Evolutionary conservation across 2,888 invertebrate genomes (phyloP).

Genomic region (Allygus modestus): DNA sequence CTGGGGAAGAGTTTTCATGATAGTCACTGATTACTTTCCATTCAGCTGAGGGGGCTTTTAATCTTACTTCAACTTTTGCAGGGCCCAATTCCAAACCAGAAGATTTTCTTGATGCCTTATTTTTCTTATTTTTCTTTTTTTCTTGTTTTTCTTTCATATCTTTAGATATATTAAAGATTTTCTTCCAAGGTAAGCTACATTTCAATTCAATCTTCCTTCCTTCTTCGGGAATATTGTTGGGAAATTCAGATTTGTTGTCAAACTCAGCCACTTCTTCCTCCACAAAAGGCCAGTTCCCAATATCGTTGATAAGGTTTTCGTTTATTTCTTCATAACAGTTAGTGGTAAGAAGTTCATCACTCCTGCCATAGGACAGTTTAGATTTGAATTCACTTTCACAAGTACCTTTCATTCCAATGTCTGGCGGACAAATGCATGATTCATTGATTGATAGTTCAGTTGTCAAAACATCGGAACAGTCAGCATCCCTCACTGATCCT

Average conservation of each 20-base stretch:
- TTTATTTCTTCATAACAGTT: conserved; percentile 60
- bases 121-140: conserved; percentile 58
- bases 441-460: conserved; percentile 44
- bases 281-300: conserved; percentile 60
- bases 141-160: conserved; percentile 45
- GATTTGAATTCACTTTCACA: conserved; percentile 24
- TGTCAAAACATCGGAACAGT: conserved; percentile 40
- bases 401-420: neutral
- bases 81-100: conserved; percentile 63
- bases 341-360: conserved; percentile 21
- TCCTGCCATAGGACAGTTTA: neutral
- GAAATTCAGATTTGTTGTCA: conserved; percentile 33
- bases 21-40: conserved; percentile 63
- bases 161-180: conserved; percentile 61
- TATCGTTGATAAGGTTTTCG: conserved; percentile 54
- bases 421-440: conserved; percentile 18
- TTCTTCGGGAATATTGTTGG: conserved; percentile 52
- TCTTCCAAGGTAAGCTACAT: conserved; percentile 64
- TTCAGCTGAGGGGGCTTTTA: conserved; percentile 54
- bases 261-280: conserved; percentile 59
- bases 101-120: conserved; percentile 13
- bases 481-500: conserved; percentile 23
- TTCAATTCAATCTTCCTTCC: conserved; percentile 54
- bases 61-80: conserved; percentile 63
- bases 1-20: conserved; percentile 57